Percentiles rank a stretch among this genome's conserved stretches.
Evolutionary conservation across 2,797 vertebrate species (phyloP).

Genomic region (Spheniscus humboldti): DNA sequence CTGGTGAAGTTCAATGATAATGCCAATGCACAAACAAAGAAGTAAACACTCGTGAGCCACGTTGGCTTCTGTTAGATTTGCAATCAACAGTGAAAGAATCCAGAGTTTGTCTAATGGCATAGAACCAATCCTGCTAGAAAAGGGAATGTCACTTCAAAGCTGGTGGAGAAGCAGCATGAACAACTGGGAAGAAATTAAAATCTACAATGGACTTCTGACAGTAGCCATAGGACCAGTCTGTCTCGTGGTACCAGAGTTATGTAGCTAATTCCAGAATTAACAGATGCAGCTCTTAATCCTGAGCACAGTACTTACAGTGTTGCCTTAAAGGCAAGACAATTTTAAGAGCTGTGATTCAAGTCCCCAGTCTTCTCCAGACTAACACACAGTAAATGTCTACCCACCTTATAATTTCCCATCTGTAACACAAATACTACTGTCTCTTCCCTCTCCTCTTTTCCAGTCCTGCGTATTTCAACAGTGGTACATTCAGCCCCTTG

Average conservation of each 20-base stretch:
- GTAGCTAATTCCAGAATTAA: neutral
- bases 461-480: neutral
- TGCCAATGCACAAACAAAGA: slow-evolving; percentile 25
- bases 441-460: neutral
- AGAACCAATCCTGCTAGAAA: neutral
- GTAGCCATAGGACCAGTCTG: neutral
- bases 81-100: slow-evolving; percentile 23
- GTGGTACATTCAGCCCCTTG: neutral
- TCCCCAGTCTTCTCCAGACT: neutral
- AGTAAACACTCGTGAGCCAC: neutral
- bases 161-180: neutral
- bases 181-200: neutral
- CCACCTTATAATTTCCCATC: neutral
- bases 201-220: neutral
- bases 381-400: neutral
- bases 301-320: neutral
- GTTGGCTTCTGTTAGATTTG: neutral
- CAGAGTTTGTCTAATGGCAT: neutral
- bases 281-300: neutral
- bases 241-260: rapidly evolving
- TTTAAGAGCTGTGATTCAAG: neutral
- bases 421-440: neutral
- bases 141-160: neutral
- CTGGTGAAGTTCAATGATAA: slow-evolving; percentile 4
- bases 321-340: neutral